phyloP scores from a whole-genome alignment of 2,113 vertebrate genomes.

The Sterna hirundo region DNA sequence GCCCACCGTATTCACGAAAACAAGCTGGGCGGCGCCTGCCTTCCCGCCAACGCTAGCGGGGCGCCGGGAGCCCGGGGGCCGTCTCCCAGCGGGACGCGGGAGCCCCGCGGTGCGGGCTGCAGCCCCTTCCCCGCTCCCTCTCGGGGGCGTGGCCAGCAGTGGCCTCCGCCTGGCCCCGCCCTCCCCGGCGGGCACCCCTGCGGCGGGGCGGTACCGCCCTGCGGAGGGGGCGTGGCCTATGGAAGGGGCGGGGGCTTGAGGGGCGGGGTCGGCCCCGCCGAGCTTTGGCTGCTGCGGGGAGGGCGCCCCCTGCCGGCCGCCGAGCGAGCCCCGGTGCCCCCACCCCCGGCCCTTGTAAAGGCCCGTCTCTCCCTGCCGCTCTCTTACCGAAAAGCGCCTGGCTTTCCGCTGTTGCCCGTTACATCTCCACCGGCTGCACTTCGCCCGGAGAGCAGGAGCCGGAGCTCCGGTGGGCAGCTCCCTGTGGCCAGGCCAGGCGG shows the following conservation, averaged over 20 bases:
- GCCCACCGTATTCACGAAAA: background rate
- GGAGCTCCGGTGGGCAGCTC: background rate
- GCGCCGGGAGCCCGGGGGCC: too few relatives aligned
- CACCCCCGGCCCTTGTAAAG: background rate
- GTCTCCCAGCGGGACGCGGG: background rate
- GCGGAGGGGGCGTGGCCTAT: too few relatives aligned
- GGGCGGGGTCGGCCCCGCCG: background rate
- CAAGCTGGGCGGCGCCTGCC: background rate
- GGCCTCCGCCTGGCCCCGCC: background rate
- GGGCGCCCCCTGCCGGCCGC: background rate
- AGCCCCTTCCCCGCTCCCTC: background rate
- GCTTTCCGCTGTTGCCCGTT: fast-evolving
- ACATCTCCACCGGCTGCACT: fast-evolving
- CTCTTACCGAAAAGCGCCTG: background rate
- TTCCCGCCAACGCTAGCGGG: background rate
- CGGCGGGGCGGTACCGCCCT: background rate
- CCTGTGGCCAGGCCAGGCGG: fast-evolving
- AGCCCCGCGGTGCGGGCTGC: too few relatives aligned
- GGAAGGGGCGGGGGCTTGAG: background rate
- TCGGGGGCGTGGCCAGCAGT: fast-evolving
- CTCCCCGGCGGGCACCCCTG: background rate
- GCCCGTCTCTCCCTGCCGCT: background rate
- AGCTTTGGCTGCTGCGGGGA: background rate
- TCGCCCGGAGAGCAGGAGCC: too few relatives aligned
- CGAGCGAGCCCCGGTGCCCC: background rate